Base-by-base conservation (phyloP, 2,113 vertebrate genomes). In the Dascyllus trimaculatus region DNA sequence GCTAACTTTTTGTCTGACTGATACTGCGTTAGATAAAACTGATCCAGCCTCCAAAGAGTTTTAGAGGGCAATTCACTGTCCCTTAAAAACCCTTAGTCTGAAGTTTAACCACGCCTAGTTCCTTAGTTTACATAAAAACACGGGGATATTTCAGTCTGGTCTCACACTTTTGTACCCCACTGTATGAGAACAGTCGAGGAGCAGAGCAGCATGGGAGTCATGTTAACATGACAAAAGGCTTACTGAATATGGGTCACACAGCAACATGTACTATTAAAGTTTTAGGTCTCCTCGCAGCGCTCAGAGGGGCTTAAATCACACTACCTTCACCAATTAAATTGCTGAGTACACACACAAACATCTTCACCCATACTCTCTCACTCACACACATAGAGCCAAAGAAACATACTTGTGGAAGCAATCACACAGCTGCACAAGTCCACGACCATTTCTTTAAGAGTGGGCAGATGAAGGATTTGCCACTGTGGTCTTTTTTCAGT, bases 381-480 rank as follows among this genome's bases (percentile, higher is more conserved):
- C 13, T 7, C 19, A 64, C 22, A 51, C 25, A 64, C 14, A 11
- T 22, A 58, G 26, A 58, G 9, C 71, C 10, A 75, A 4, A 60
- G 1, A 54, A n/a, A 49, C 25, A 49, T 10, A 63, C 26, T 17
- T 46, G 19, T 62, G 5, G 25, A 67, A 52, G 49, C 52, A 71
- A 11, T 57, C 49, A 57, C 11, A 67, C 10, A 26, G 4, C 25
- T 22, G 10, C 18, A 61, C 25, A 64, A 22, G 51, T 40, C 57
- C 21, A 15, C 22, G 58, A 24, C 26, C 32, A 65, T 57, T 59
- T 64, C 24, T 73, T 35, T 32, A 43, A 77, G 48, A 48, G 52
- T 61, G 60, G 19, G 35, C n/a, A 26, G 48, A 85, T 59, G 52
- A 87, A 49, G 29, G 9, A 78, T 85, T 74, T 65, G 25, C 58